Evolutionary conservation across 1,140 invertebrate species (phyloP), one percentile per base, ranked within the genome.

Genomic region (Tetragonula clypearis): DNA sequence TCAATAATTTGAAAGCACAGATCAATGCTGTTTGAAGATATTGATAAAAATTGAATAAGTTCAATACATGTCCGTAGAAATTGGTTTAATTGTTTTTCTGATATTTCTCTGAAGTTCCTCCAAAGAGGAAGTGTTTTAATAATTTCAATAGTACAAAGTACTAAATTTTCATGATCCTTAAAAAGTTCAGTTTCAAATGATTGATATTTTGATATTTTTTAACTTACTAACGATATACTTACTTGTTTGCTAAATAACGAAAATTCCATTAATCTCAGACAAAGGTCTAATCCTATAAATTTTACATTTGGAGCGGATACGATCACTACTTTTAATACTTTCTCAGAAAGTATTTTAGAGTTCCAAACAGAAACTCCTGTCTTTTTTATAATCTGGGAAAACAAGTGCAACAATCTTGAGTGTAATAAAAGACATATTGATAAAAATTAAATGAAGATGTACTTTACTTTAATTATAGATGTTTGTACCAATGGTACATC

Each of bases 391-490:
- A 94, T 93, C 92, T 95, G 26, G 76, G 82, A 83, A 56, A 72
- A 71, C 9, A 65, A 82, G 78, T 84, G 80, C 65, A 41, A 26
- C 72, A 41, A 55, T 87, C 19, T 79, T 75, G 53, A 23, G 75
- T 77, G 56, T 53, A 80, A 74, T 71, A 68, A 73, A 62, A 60
- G 65, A 65, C 30, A 41, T n/a, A 77, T 82, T 72, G 73, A 73
- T 75, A 19, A 76, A 49, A 86, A 77, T 72, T 78, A 78, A 41
- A 83, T 55, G 73, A 55, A 75, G 23, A 19, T 53, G 35, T 87
- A 66, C n/a, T n/a, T 66, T 82, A 93, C 93, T 87, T 93, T 91
- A 79, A 94, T 83, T 76, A 94, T 88, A 17, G 92, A 92, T 77
- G 84, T 86, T 88, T 92, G 90, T 71, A 92, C 84, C 53, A 72